These are phyloP conservation scores for Fregata magnificens DNA, from an alignment of 2,113 vertebrate species.

Conservation along the genomic window DNA sequence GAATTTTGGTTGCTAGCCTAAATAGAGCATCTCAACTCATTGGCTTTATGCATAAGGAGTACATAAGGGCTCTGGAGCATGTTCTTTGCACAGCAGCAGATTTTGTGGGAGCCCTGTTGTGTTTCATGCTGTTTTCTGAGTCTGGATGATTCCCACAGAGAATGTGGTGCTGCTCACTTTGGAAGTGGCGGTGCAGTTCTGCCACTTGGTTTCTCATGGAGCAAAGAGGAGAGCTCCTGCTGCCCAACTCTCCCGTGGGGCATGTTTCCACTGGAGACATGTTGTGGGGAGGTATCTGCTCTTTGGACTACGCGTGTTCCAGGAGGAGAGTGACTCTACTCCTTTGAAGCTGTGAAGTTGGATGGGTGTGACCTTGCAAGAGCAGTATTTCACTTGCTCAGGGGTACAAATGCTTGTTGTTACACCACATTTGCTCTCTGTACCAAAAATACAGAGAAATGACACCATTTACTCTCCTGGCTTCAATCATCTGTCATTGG, in stretches of 20 bases:
- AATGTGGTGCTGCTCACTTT: not conserved
- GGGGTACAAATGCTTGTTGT: not conserved
- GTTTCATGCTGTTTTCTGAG: not conserved
- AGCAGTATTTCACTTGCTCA: not conserved
- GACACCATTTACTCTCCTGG: not conserved
- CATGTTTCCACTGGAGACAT: not conserved
- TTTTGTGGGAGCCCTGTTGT: not conserved
- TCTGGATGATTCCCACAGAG: not conserved
- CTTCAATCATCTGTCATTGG: not conserved
- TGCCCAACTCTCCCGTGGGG: rapidly evolving
- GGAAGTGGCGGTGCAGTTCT: not conserved
- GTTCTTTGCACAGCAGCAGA: not conserved
- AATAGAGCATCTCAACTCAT: not conserved
- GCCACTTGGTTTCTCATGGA: not conserved
- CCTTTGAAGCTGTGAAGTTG: not conserved
- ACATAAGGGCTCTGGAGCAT: not conserved
- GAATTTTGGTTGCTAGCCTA: not conserved
- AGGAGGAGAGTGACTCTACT: not conserved
- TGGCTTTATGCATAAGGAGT: not conserved
- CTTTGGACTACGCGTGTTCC: rapidly evolving
- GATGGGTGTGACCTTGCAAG: not conserved
- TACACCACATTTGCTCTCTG: not conserved
- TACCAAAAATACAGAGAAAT: not conserved
- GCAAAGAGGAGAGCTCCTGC: not conserved
- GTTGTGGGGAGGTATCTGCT: not conserved